These are phyloP conservation scores for Danio albolineatus DNA, from an alignment of 2,797 vertebrate genomes.

Conservation along the genomic window DNA sequence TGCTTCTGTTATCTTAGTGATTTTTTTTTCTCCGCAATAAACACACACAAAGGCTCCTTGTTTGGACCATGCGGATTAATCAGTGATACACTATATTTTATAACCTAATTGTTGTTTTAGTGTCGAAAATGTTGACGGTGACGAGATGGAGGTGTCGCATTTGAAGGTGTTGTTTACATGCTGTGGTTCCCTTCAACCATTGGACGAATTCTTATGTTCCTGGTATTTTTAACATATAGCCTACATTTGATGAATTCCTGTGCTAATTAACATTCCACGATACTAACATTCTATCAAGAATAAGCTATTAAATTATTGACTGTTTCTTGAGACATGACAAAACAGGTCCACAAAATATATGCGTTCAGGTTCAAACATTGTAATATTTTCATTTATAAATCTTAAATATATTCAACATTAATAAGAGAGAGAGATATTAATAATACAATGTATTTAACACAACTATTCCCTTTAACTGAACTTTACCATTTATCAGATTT, in stretches of 20 bases:
- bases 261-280: neutral
- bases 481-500: too few species aligned
- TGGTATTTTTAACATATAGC: neutral
- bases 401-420: too few species aligned
- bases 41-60: neutral
- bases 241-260: neutral
- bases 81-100: neutral
- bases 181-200: neutral
- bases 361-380: too few species aligned
- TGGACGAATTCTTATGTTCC: neutral
- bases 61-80: neutral
- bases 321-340: too few species aligned
- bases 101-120: conserved; percentile 47
- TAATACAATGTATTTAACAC: too few species aligned
- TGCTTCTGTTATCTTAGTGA: conserved; percentile 6
- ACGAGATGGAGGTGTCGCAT: conserved; percentile 40
- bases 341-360: too few species aligned
- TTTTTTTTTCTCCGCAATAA: neutral
- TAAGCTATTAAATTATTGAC: too few species aligned
- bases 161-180: conserved; percentile 49
- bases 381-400: too few species aligned
- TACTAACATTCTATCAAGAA: neutral
- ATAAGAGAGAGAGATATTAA: too few species aligned
- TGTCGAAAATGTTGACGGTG: conserved; percentile 26
- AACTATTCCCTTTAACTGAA: too few species aligned